Percentiles rank a stretch among this genome's conserved stretches.
phyloP scores from a whole-genome alignment of 2,888 invertebrate species.

The Agrochola macilenta region DNA sequence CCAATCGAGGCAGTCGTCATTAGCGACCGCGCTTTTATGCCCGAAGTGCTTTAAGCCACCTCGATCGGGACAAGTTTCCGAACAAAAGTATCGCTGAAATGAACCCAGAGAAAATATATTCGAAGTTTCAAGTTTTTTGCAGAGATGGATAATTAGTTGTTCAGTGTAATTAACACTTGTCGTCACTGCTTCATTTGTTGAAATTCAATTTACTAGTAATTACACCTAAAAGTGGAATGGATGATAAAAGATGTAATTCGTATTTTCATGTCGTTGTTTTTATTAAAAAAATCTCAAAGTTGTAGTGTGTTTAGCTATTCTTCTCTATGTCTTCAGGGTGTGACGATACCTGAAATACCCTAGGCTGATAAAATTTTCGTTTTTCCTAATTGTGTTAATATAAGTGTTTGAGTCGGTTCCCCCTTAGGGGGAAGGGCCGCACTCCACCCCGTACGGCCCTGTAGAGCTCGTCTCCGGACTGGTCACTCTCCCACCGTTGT shows the following conservation, averaged over 20 bases:
- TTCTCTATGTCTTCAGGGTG: neutral
- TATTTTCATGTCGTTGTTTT: neutral
- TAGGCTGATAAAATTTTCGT: too few species aligned
- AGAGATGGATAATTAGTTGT: slow-evolving; percentile 19
- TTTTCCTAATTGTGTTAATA: too few species aligned
- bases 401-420: too few species aligned
- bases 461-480: too few species aligned
- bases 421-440: too few species aligned
- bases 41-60: slow-evolving; percentile 24
- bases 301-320: neutral
- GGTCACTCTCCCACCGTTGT: too few species aligned
- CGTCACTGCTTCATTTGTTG: slow-evolving; percentile 13
- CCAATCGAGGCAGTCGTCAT: slow-evolving; percentile 42
- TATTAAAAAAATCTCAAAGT: neutral
- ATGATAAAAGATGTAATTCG: too few species aligned
- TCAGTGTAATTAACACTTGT: slow-evolving; percentile 25
- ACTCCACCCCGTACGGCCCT: too few species aligned
- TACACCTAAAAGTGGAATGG: too few species aligned
- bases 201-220: too few species aligned
- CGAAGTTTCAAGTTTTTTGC: slow-evolving; percentile 2
- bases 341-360: too few species aligned
- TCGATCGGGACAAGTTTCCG: slow-evolving; percentile 20
- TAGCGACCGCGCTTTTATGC: slow-evolving; percentile 47
- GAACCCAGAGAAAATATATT: slow-evolving; percentile 11
- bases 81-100: slow-evolving; percentile 35